Evolutionary conservation across 2,888 invertebrate genomes (phyloP).

Genomic region (Drosophila merina): DNA sequence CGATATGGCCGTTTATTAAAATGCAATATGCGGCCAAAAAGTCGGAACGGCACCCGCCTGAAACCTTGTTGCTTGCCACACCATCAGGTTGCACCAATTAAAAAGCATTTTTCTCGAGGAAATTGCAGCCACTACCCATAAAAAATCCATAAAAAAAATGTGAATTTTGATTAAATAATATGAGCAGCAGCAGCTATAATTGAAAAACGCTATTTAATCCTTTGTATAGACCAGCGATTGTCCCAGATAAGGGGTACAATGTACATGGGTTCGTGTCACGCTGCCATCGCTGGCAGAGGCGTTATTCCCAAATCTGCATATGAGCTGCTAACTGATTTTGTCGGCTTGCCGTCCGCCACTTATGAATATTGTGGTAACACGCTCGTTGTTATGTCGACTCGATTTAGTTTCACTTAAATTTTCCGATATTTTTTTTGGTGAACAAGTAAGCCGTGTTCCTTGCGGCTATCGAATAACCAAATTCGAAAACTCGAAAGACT

Average conservation of each 20-base stretch:
- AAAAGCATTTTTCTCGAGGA: slow-evolving; percentile 73
- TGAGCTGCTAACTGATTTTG: slow-evolving; percentile 36
- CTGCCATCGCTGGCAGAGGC: slow-evolving; percentile 35
- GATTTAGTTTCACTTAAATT: slow-evolving; percentile 65
- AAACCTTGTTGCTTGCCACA: slow-evolving; percentile 54
- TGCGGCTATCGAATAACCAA: slow-evolving; percentile 52
- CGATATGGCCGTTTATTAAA: slow-evolving; percentile 61
- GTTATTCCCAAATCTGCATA: slow-evolving; percentile 36
- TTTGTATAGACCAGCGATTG: slow-evolving; percentile 3
- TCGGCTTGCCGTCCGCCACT: slow-evolving; percentile 9
- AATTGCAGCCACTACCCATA: slow-evolving; percentile 47
- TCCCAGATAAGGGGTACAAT: neutral
- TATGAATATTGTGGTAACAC: slow-evolving; percentile 50
- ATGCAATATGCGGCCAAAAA: slow-evolving; percentile 54
- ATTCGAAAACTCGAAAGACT: slow-evolving; percentile 66
- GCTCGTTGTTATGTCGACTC: slow-evolving; percentile 67
- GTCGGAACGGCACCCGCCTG: slow-evolving; percentile 51
- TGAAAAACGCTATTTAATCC: slow-evolving; percentile 48
- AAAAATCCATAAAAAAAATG: slow-evolving; percentile 25
- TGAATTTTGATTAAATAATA: slow-evolving; percentile 67
- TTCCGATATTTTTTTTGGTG: neutral
- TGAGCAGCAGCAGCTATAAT: slow-evolving; percentile 42
- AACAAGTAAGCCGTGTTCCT: slow-evolving; percentile 31
- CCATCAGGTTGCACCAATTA: slow-evolving; percentile 60
- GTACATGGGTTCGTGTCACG: slow-evolving; percentile 27